Conservation (phyloP, 2,888 invertebrate species). For the Heteropelma amictum region DNA sequence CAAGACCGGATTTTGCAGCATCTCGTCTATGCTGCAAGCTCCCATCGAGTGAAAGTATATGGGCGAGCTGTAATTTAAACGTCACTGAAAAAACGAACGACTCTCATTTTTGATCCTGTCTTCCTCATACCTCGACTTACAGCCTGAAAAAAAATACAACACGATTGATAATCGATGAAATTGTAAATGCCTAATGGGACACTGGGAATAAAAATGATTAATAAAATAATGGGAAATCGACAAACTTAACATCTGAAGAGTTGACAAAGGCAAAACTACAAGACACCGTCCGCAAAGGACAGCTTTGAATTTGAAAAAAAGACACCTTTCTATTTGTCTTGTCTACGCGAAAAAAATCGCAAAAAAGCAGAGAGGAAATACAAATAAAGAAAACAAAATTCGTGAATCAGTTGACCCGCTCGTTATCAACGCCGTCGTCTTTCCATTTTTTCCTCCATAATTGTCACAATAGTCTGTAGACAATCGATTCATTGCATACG, state of each 20-base stretch:
- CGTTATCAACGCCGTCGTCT: no score
- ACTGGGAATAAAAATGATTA: neutral
- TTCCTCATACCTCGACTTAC: neutral
- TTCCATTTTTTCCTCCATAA: no score
- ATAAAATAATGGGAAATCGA: neutral
- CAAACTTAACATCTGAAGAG: no score
- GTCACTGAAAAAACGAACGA: conserved; percentile 12
- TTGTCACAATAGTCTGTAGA: no score
- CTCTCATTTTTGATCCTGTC: neutral
- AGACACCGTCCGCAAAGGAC: no score
- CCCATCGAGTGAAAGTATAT: conserved; percentile 28
- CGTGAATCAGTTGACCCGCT: no score
- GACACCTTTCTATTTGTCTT: neutral
- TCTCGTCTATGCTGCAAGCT: conserved; percentile 1
- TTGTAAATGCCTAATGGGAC: neutral
- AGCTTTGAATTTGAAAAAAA: no score
- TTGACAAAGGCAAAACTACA: no score
- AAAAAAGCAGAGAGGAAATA: neutral
- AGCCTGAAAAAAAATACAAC: neutral
- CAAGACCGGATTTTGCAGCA: conserved; percentile 5
- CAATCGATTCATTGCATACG: no score
- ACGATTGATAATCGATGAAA: neutral
- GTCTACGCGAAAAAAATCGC: neutral
- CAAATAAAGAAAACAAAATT: no score
- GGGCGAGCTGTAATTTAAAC: neutral